Evolutionary conservation across 92 coral and sea anemone species (phyloP).

Genomic region (Umimayanthus chanpuru): DNA sequence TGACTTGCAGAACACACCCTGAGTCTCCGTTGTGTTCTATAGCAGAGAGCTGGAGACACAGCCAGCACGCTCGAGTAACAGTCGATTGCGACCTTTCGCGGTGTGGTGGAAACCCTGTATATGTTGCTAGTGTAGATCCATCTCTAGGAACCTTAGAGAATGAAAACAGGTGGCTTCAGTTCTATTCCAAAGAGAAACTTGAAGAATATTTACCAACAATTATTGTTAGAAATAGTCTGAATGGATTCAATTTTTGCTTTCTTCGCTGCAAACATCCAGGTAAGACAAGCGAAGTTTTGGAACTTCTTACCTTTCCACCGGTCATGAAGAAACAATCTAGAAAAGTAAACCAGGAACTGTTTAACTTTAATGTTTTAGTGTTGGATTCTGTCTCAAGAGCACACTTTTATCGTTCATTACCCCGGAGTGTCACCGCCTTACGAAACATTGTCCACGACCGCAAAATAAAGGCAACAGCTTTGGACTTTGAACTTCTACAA

Average conservation of each 20-base stretch:
- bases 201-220: conserved; percentile 47
- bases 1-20: conserved; percentile 40
- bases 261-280: conserved; percentile 47
- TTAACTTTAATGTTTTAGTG: conserved; percentile 68
- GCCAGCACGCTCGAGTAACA: conserved; percentile 1
- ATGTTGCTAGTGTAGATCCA: conserved; percentile 57
- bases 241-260: conserved; percentile 66
- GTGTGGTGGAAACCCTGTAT: conserved; percentile 62
- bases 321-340: neutral
- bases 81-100: conserved; percentile 51
- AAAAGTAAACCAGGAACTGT: neutral
- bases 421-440: conserved; percentile 57
- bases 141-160: conserved; percentile 52
- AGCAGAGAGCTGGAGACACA: conserved; percentile 25
- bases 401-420: conserved; percentile 78
- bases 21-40: conserved; percentile 45
- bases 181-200: conserved; percentile 33
- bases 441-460: conserved; percentile 50
- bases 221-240: conserved; percentile 40
- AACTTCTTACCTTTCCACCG: conserved; percentile 54
- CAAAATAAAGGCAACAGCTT: conserved; percentile 45
- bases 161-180: conserved; percentile 50
- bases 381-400: conserved; percentile 79
- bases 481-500: conserved; percentile 75
- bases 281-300: conserved; percentile 18